phyloP scores from a whole-genome alignment of 1,140 invertebrate genomes.

The Steinernema feltiae region DNA sequence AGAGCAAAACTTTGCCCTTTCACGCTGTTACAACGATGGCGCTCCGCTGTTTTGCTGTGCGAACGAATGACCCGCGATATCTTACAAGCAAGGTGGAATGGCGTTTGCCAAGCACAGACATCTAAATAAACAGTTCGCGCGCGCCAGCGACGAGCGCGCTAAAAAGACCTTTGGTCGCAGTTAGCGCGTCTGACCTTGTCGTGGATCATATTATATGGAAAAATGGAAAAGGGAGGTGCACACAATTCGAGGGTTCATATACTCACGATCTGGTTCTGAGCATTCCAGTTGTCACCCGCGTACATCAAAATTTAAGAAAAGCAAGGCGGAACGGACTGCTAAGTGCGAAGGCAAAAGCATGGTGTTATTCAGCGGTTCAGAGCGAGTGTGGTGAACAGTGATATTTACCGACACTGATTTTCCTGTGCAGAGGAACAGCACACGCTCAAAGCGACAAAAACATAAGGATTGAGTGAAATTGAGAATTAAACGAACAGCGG shows the following conservation, averaged over 20 bases:
- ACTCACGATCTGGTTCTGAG: not conserved
- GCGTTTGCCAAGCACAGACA: not conserved
- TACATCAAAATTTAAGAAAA: not conserved
- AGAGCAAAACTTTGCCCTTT: not conserved
- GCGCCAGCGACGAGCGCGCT: not conserved
- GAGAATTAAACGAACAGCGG: not conserved
- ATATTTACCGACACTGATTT: no score
- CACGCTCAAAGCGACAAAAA: no score
- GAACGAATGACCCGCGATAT: not conserved
- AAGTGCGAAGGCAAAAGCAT: not conserved
- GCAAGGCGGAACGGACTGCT: not conserved
- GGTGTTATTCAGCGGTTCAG: no score
- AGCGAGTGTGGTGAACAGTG: no score
- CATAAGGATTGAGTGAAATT: not conserved
- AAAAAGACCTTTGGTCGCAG: not conserved
- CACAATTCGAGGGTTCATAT: not conserved
- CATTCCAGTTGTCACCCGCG: not conserved
- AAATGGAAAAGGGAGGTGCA: not conserved
- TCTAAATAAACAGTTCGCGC: not conserved
- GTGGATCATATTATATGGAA: not conserved
- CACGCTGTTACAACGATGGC: no score
- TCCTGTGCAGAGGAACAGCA: no score
- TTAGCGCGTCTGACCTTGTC: not conserved
- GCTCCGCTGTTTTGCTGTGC: no score
- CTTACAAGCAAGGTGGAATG: not conserved